A percentile compares a stretch with the other conserved stretches of the same genome.
Evolutionary conservation across 35 echinoderm and acorn worm genomes (phyloP).

Genomic region (Ophiothrix spiculata): DNA sequence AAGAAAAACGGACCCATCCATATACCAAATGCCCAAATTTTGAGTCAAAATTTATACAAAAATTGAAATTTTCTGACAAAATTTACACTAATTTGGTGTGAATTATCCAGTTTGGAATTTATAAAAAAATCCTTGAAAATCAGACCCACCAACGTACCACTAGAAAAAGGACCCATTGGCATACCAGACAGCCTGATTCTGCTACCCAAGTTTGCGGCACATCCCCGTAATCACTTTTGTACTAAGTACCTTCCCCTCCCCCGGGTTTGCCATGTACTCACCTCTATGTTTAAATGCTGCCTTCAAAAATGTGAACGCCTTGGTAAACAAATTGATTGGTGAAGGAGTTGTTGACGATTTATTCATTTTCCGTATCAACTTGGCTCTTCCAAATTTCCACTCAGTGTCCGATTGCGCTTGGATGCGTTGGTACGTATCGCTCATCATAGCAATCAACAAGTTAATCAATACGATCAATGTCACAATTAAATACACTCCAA

Average conservation of each 20-base stretch:
- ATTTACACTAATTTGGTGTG: too few species aligned
- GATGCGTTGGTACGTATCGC: slow-evolving; percentile 96
- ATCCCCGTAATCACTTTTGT: too few species aligned
- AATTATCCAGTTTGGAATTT: slow-evolving; percentile 77
- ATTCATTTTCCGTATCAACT: slow-evolving; percentile 96
- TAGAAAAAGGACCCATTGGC: too few species aligned
- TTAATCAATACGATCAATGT: slow-evolving; percentile 99
- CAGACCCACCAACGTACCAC: too few species aligned
- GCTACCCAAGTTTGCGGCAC: too few species aligned
- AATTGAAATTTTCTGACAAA: too few species aligned
- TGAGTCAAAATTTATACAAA: too few species aligned
- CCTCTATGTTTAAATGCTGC: slow-evolving; percentile 82
- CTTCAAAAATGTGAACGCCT: slow-evolving; percentile 77
- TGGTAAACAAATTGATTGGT: slow-evolving; percentile 88
- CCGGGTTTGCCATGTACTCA: too few species aligned
- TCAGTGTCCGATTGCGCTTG: slow-evolving; percentile 96
- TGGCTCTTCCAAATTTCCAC: slow-evolving; percentile 96
- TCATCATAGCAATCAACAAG: slow-evolving; percentile 99
- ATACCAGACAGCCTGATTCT: too few species aligned
- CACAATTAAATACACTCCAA: slow-evolving; percentile 93
- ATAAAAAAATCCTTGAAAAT: slow-evolving; percentile 84
- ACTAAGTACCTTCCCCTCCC: too few species aligned
- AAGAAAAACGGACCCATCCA: too few species aligned
- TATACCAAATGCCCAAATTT: too few species aligned
- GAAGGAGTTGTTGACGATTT: slow-evolving; percentile 85